These are phyloP conservation scores for Drosophila eohydei DNA, from an alignment of 2,888 invertebrate genomes.

Conservation along the genomic window DNA sequence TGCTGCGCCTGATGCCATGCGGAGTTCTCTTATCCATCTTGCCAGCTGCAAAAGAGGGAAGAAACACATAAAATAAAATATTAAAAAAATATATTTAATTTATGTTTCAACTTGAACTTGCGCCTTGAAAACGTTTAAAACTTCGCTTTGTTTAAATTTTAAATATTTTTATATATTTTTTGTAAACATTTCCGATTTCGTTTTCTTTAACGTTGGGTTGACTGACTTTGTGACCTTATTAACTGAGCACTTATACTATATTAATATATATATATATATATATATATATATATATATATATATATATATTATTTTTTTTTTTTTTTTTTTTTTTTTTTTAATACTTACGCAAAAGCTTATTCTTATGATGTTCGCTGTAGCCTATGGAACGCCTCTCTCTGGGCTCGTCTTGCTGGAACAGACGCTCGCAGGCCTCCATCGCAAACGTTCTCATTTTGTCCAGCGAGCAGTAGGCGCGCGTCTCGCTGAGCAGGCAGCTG, in stretches of 20 bases:
- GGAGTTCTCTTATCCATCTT: conserved; percentile 64
- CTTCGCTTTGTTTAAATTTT: conserved; percentile 34
- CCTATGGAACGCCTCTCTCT: conserved; percentile 77
- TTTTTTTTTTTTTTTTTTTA: not conserved
- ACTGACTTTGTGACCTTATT: conserved; percentile 81
- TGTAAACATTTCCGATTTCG: conserved; percentile 55
- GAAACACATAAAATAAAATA: not conserved
- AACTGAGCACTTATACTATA: not conserved
- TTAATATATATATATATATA: not conserved
- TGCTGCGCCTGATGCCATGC: conserved; percentile 76
- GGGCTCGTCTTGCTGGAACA: conserved; percentile 78
- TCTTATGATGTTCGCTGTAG: conserved; percentile 57
- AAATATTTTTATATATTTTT: conserved; percentile 10
- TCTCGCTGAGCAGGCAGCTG: conserved; percentile 42
- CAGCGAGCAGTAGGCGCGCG: conserved; percentile 77
- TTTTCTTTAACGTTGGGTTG: conserved; percentile 61
- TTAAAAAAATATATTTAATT: conserved; percentile 16
- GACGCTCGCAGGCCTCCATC: conserved; percentile 82
- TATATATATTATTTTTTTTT: too few relatives aligned
- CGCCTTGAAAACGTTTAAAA: conserved; percentile 70
- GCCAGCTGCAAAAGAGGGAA: conserved; percentile 67
- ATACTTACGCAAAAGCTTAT: conserved; percentile 76
- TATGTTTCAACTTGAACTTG: conserved; percentile 64
- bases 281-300: not conserved
- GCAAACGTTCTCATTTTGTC: conserved; percentile 82